phyloP scores from a whole-genome alignment of 2,888 invertebrate species.

The Boloria selene region DNA sequence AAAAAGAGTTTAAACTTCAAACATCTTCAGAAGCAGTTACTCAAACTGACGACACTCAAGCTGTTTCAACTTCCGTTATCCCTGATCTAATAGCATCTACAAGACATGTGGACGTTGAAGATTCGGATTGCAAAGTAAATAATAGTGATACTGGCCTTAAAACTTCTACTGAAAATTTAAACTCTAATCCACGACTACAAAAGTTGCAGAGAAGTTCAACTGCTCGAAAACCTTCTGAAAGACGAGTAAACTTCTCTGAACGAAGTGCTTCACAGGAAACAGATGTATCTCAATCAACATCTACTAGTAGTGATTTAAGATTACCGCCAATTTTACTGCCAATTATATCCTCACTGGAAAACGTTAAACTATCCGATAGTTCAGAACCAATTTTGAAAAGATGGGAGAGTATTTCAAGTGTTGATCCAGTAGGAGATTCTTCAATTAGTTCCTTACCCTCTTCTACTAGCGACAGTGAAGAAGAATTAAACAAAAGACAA shows the following conservation, averaged over 20 bases:
- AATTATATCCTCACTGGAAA: constrained; percentile 85
- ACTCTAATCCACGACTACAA: constrained; percentile 47
- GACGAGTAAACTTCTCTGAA: constrained; percentile 78
- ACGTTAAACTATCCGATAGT: constrained; percentile 68
- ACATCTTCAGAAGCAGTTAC: constrained; percentile 49
- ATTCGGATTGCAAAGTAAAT: constrained; percentile 60
- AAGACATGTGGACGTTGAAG: constrained; percentile 60
- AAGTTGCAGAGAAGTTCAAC: constrained; percentile 76
- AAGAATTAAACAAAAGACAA: constrained; percentile 65
- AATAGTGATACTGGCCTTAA: constrained; percentile 55
- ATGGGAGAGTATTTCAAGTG: constrained; percentile 86
- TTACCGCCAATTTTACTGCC: constrained; percentile 88
- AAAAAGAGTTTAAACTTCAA: constrained; percentile 62
- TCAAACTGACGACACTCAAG: constrained; percentile 53
- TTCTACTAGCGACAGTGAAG: constrained; percentile 76
- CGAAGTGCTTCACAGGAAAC: constrained; percentile 84
- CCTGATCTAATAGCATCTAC: constrained; percentile 62
- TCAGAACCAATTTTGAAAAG: constrained; percentile 72
- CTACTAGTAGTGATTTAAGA: constrained; percentile 83
- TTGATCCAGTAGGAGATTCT: constrained; percentile 87
- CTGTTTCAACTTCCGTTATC: constrained; percentile 53
- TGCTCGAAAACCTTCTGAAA: constrained; percentile 70
- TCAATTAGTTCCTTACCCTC: constrained; percentile 83
- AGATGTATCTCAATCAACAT: constrained; percentile 83
- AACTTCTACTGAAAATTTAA: constrained; percentile 47